phyloP scores from a whole-genome alignment of 2,113 vertebrate species.

The Poeciliopsis retropinna region DNA sequence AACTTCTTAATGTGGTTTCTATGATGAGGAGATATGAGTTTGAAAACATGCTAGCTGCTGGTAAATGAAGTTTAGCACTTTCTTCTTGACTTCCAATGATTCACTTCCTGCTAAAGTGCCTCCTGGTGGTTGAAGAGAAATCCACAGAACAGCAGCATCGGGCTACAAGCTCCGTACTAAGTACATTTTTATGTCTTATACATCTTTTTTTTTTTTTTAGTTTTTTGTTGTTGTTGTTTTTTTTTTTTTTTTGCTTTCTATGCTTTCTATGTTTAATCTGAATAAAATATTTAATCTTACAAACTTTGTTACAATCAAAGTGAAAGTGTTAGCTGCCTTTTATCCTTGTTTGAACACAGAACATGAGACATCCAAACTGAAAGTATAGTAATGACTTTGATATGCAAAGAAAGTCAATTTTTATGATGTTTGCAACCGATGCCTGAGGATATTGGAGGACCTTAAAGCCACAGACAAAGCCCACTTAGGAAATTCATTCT shows the following conservation, averaged over 20 bases:
- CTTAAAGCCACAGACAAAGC: constrained; percentile 53
- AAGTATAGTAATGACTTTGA: constrained; percentile 33
- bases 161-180: too few relatives aligned
- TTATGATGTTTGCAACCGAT: constrained; percentile 40
- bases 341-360: not conserved
- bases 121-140: too few relatives aligned
- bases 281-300: not conserved
- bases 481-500: constrained; percentile 58
- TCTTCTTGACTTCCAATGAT: too few relatives aligned
- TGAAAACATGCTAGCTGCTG: too few relatives aligned
- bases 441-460: constrained; percentile 45
- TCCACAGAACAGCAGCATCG: too few relatives aligned
- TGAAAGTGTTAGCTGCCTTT: not conserved
- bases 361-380: not conserved
- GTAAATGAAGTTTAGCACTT: too few relatives aligned
- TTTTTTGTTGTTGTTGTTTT: too few relatives aligned
- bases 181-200: too few relatives aligned
- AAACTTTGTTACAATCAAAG: not conserved
- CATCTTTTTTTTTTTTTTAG: not conserved
- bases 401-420: constrained; percentile 41
- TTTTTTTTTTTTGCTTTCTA: not conserved
- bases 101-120: too few relatives aligned
- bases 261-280: not conserved
- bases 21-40: too few relatives aligned
- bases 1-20: too few relatives aligned